Evolutionary conservation across 2,888 invertebrate genomes (phyloP), one percentile per base, ranked within the genome.

Genomic region (Mesochorus sp.): DNA sequence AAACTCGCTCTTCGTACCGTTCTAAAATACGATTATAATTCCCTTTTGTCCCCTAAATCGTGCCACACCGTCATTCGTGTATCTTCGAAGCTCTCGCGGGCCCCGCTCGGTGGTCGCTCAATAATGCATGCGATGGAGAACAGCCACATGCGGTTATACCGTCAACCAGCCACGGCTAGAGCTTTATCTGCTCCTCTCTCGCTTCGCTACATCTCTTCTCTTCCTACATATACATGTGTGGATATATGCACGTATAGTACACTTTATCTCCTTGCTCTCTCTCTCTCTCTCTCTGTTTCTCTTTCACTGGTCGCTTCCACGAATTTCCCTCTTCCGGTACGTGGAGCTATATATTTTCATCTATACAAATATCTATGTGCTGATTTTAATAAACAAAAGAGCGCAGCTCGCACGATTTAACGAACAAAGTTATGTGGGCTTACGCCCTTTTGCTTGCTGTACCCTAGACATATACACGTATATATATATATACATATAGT

Each of bases 21-120:
- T 12, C 78, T 83, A 80, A 86, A 85, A 84, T 84, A 82, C 84
- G 85, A 86, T 87, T 85, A 86, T 87, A 86, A 86, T 86, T 87
- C 85, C 85, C 83, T 81, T 85, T 83, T 82, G 77, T 79, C 76
- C 80, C 72, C 77, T 80, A 80, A 84, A 84, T 83, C 81, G 80
- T 70, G 70, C 26, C 42, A 37, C 53, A 47, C 49, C 62, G 49
- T 57, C 76, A 68, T 68, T 64, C 73, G 68, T 81, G 73, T 76
- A 67, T 79, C 79, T 70, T 79, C 55, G 70, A 64, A 49, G 53
- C 68, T 77, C 61, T 59, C 28, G 37, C 76, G 62, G 57, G 44
- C 51, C 44, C 42, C 51, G 31, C 42, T 51, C 53, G 47, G 59
- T 76, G 75, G 71, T 79, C 82, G 84, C 77, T 83, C 84, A 81